A percentile compares a stretch with the other conserved stretches of the same genome.
Evolutionary conservation across 2,113 vertebrate species (phyloP).

Genomic region (Paramormyrops kingsleyae): DNA sequence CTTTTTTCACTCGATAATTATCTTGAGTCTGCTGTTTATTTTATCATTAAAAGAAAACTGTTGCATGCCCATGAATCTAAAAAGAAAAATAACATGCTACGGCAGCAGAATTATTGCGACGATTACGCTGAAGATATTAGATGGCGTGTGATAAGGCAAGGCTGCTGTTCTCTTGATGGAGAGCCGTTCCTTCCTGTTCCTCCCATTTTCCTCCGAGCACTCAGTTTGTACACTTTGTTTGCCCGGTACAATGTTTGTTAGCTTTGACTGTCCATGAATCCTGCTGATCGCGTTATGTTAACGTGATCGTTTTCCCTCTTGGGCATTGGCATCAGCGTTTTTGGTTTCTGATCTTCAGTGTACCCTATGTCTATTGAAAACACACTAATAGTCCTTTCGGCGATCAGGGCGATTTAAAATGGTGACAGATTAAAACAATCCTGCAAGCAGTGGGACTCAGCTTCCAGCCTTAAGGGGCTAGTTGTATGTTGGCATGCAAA

Average conservation of each 20-base stretch:
- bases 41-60: conserved; percentile 25
- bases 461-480: background rate
- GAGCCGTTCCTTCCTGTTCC: conserved; percentile 18
- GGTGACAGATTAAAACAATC: background rate
- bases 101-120: conserved; percentile 46
- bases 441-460: background rate
- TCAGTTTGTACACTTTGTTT: background rate
- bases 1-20: conserved; percentile 51
- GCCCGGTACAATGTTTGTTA: background rate
- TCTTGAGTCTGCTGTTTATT: conserved; percentile 32
- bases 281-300: background rate
- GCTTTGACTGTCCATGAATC: background rate
- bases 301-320: background rate
- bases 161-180: conserved; percentile 30
- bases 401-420: background rate
- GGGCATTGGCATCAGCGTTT: background rate
- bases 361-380: background rate
- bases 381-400: background rate
- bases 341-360: background rate
- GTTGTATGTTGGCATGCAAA: background rate
- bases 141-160: conserved; percentile 51
- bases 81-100: conserved; percentile 38
- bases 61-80: conserved; percentile 22
- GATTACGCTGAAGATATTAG: conserved; percentile 55
- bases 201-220: conserved; percentile 17